phyloP scores from a whole-genome alignment of 2,113 vertebrate genomes.

The Dasyurus viverrinus region DNA sequence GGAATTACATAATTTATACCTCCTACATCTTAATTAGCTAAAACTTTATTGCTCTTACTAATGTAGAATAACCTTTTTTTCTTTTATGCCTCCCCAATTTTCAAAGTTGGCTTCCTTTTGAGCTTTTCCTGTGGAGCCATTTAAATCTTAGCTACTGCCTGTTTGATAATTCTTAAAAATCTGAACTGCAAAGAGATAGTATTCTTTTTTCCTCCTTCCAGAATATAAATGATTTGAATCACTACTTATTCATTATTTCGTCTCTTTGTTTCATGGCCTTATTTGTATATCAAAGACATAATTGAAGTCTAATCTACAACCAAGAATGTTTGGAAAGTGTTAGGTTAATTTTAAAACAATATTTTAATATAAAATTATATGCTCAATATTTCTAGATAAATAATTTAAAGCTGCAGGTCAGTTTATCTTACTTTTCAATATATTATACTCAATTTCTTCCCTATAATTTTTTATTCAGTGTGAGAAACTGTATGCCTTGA shows the following conservation, averaged over 20 bases:
- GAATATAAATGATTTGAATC: neutral
- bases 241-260: neutral
- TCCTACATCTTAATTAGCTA: neutral
- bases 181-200: neutral
- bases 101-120: neutral
- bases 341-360: neutral
- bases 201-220: neutral
- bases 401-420: neutral
- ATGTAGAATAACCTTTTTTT: neutral
- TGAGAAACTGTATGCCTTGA: neutral
- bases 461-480: neutral
- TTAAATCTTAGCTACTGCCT: neutral
- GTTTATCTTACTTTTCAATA: neutral
- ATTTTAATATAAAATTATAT: neutral
- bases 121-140: neutral
- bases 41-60: neutral
- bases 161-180: neutral
- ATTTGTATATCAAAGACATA: neutral
- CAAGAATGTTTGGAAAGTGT: neutral
- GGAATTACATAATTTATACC: neutral
- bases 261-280: neutral
- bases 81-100: neutral
- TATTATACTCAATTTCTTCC: neutral
- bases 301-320: neutral
- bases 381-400: neutral